Evolutionary conservation across 1,140 invertebrate species (phyloP), one percentile per base, ranked within the genome.

Genomic region (Drosophila sp.): DNA sequence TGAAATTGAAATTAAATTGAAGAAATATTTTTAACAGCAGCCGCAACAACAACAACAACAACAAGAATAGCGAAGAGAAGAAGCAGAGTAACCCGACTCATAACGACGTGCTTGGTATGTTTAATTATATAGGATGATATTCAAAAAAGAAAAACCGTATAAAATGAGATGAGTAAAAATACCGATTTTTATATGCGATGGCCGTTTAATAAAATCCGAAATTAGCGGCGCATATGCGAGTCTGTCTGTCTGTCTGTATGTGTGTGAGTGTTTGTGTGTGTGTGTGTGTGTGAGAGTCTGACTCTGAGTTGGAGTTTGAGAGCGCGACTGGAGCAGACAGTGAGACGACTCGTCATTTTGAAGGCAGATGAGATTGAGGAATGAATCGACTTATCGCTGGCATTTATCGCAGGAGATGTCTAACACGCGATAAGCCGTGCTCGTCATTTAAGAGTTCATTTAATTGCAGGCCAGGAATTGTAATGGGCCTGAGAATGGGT

Each of bases 61-160:
- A 18, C 29, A 36, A 53, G 32, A 34, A 41, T 18, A 51, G 40
- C 18, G 34, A 40, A 13, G 14, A 14, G n/a, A 51, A 18, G 25
- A 56, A 32, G 27, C 13, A 57, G 9, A 50, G 51, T 36, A 51
- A 65, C 62, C 65, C 80, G 64, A 80, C 69, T 70, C 82, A 75
- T 57, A 65, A 56, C 78, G 71, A 87, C 82, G 81, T 87, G 81
- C 82, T 69, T 43, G 75, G 81, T 62, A 78, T 82, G 78, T 87
- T 86, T 86, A 86, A 86, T 86, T 86, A 86, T 86, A 78, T 82
- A 76, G 71, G 63, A 86, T 86, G 81, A 86, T 86, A 86, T 86
- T 86, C 81, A 86, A 76, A 87, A 84, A 74, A 63, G 61, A 38
- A n/a, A 25, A 46, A 57, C 61, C 36, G 63, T 46, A 69, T 67